Evolutionary conservation across 2,113 vertebrate species (phyloP).

Genomic region (Callocephalon fimbriatum): DNA sequence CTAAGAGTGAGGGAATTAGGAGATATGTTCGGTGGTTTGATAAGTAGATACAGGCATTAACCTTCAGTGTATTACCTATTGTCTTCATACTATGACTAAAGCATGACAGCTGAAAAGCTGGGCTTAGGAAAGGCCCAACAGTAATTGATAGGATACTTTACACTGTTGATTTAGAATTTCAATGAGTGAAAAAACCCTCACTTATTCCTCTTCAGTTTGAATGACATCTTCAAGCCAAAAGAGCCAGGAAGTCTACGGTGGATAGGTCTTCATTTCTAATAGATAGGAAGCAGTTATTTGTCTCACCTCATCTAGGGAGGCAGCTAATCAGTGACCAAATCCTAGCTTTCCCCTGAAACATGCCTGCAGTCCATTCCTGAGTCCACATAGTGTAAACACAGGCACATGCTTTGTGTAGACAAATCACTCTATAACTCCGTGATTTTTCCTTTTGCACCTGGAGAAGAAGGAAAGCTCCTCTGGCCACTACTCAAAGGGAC

Average conservation of each 20-base stretch:
- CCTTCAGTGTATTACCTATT: neutral
- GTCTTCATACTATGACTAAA: neutral
- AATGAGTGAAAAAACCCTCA: accelerated
- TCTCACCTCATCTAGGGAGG: neutral
- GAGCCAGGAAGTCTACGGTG: accelerated
- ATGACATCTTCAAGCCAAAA: neutral
- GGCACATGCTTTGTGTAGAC: neutral
- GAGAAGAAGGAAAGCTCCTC: neutral
- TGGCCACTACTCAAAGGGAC: neutral
- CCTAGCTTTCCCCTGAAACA: neutral
- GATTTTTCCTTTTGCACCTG: neutral
- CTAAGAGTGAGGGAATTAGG: neutral
- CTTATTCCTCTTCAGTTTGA: neutral
- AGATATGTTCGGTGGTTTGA: neutral
- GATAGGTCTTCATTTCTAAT: neutral
- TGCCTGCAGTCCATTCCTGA: neutral
- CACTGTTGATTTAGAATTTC: neutral
- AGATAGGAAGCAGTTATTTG: neutral
- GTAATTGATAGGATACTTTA: neutral
- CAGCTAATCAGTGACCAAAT: neutral
- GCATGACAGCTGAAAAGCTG: neutral
- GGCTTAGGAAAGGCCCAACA: neutral
- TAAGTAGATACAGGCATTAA: neutral
- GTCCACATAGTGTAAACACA: accelerated
- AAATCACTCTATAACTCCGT: accelerated